Evolutionary conservation across 1,140 invertebrate genomes (phyloP).

Genomic region (Anastrepha obliqua): DNA sequence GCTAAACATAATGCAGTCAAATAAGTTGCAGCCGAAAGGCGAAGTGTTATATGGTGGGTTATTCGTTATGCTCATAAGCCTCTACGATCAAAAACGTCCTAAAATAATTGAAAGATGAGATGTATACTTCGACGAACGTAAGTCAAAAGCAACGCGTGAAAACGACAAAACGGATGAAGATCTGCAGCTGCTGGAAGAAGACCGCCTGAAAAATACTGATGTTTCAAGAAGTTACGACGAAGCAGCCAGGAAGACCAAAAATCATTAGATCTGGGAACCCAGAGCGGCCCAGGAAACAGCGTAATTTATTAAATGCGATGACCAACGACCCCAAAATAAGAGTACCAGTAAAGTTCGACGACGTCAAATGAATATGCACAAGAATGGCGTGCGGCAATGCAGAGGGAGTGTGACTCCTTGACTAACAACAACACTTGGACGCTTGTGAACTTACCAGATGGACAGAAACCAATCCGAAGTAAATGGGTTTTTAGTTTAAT

Average conservation of each 20-base stretch:
- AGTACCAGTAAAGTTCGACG: not conserved
- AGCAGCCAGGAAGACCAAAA: too few species aligned
- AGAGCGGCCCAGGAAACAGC: not conserved
- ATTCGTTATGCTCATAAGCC: not conserved
- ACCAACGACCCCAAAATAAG: not conserved
- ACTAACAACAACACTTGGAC: constrained; percentile 65
- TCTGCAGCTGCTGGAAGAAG: too few species aligned
- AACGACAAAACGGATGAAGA: too few species aligned
- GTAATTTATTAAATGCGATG: not conserved
- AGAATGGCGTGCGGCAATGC: constrained; percentile 56
- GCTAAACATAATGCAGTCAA: constrained; percentile 55
- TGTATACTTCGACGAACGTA: too few species aligned
- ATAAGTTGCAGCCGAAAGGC: constrained; percentile 40
- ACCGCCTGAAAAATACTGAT: too few species aligned
- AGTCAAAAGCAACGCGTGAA: not conserved
- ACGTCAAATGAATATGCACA: not conserved
- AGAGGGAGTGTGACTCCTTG: constrained; percentile 63
- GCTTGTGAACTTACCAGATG: constrained; percentile 60
- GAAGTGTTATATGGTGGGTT: not conserved
- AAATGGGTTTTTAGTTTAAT: constrained; percentile 50
- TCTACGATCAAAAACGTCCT: not conserved
- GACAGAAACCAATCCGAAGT: constrained; percentile 40
- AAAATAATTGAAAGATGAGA: not conserved
- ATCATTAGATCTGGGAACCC: not conserved
- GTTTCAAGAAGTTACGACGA: too few species aligned